These are phyloP conservation scores for Agriotes lineatus DNA, from an alignment of 2,888 invertebrate genomes.

Conservation along the genomic window DNA sequence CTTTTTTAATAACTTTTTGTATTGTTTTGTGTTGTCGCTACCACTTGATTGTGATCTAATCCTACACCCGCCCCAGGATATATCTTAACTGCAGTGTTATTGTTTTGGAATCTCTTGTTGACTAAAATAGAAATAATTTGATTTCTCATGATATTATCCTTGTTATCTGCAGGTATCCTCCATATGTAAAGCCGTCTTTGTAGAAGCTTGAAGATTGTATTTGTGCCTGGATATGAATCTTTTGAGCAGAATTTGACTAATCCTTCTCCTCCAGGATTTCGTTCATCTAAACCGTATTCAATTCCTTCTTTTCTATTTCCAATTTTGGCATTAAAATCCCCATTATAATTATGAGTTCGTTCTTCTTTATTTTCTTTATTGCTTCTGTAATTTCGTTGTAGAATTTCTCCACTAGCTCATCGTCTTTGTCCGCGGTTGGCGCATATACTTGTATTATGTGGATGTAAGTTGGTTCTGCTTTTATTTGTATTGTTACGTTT, in stretches of 20 bases:
- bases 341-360: no score
- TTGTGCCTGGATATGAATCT: not conserved
- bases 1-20: no score
- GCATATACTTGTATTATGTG: not conserved
- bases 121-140: not conserved
- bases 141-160: not conserved
- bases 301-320: not conserved
- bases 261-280: not conserved
- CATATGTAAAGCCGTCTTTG: not conserved
- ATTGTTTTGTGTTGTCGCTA: not conserved
- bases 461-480: no score
- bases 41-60: not conserved
- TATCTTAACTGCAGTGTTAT: not conserved
- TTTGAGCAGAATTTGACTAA: not conserved
- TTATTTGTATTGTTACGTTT: no score
- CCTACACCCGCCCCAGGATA: not conserved
- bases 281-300: not conserved
- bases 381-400: not conserved
- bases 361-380: not conserved
- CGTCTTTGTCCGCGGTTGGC: no score
- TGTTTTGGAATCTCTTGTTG: not conserved
- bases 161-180: not conserved
- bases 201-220: not conserved
- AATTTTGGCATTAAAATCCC: no score
- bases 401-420: not conserved